Percentiles rank a stretch among this genome's conserved stretches.
phyloP scores from a whole-genome alignment of 64 coral and sea anemone species.

The Orbicella faveolata region DNA sequence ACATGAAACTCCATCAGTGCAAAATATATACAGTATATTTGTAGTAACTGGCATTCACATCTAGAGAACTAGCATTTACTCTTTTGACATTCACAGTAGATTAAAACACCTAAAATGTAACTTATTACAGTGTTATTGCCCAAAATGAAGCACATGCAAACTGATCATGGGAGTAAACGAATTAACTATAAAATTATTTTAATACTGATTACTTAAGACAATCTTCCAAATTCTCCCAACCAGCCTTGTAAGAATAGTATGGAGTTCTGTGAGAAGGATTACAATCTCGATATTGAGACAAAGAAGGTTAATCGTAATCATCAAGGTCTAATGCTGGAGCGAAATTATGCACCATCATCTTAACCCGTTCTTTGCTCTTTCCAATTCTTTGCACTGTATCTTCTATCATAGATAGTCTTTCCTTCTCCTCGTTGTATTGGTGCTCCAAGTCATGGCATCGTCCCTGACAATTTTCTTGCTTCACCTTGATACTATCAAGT shows the following conservation, averaged over 20 bases:
- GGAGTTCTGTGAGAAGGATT: neutral
- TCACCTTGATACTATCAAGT: slow-evolving; percentile 53
- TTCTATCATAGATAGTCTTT: slow-evolving; percentile 83
- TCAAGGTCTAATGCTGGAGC: slow-evolving; percentile 87
- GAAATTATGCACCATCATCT: slow-evolving; percentile 95
- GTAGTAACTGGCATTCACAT: no score
- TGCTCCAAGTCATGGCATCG: slow-evolving; percentile 72
- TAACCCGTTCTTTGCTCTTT: slow-evolving; percentile 93
- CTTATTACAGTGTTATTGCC: no score
- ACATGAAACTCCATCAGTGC: no score
- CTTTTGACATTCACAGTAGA: no score
- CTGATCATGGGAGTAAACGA: no score
- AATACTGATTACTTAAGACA: no score
- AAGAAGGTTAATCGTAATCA: slow-evolving; percentile 41
- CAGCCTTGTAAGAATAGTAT: neutral
- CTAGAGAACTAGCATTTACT: no score
- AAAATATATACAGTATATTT: no score
- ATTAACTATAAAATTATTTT: no score
- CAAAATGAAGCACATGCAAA: no score
- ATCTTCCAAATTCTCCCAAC: no score
- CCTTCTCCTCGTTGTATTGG: slow-evolving; percentile 87
- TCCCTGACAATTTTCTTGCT: slow-evolving; percentile 51
- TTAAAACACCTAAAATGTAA: no score
- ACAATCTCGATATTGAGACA: neutral
- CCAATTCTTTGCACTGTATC: slow-evolving; percentile 93